Percentiles rank a stretch among this genome's conserved stretches.
phyloP scores from a whole-genome alignment of 2,113 vertebrate genomes.

The Syngnathus typhle region DNA sequence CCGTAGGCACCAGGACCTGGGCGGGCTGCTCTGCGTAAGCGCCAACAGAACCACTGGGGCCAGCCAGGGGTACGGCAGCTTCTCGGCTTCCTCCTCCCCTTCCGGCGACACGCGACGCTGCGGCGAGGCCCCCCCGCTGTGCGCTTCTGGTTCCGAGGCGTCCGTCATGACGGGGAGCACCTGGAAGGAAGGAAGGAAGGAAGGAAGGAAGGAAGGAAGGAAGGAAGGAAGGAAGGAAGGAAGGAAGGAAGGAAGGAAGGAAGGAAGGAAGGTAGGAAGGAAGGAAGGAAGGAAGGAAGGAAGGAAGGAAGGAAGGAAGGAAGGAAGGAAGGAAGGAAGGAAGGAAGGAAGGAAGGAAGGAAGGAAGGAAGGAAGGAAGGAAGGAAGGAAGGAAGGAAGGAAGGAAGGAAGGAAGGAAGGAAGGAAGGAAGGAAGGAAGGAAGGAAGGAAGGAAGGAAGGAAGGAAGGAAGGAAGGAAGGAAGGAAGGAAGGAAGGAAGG shows the following conservation, averaged over 20 bases:
- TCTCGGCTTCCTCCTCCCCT: slow-evolving; percentile 72
- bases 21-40: slow-evolving; percentile 87
- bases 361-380: background rate
- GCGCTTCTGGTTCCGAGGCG: slow-evolving; percentile 74
- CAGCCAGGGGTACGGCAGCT: slow-evolving; percentile 85
- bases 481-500: too few species aligned
- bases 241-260: background rate
- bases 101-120: slow-evolving; percentile 54
- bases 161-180: slow-evolving; percentile 86
- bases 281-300: slow-evolving; percentile 6
- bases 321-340: too few species aligned
- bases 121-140: slow-evolving; percentile 64
- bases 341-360: slow-evolving; percentile 7
- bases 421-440: too few species aligned
- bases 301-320: background rate
- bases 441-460: too few species aligned
- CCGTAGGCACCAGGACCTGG: slow-evolving; percentile 93
- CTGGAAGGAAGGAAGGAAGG: slow-evolving; percentile 12
- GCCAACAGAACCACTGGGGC: slow-evolving; percentile 92
- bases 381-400: too few species aligned
- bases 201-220: too few species aligned
- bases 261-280: too few species aligned
- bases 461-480: slow-evolving; percentile 9
- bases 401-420: slow-evolving; percentile 9
- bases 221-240: too few species aligned